Base-by-base conservation (phyloP, 2,113 vertebrate genomes). In the Grantiella picta region DNA sequence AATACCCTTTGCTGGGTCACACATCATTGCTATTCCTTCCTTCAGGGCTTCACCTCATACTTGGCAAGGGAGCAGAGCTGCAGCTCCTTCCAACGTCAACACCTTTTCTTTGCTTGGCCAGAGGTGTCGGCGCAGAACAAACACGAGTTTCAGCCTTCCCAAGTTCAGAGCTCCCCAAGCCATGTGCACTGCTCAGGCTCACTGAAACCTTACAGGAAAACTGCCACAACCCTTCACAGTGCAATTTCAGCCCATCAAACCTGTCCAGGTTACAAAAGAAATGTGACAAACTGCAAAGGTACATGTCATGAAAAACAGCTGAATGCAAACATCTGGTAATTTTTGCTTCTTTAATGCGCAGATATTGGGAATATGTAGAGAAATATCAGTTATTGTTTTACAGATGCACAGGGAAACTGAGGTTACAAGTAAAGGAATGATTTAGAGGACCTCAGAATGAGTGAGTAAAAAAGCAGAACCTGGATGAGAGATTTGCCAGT, bases 71-170 rank as follows among this genome's bases (percentile, higher is more conserved):
- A 87, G 50, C 45, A n/a, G 5, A 66, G 54, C 78, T 61, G 84
- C 53, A 69, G 77, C 61, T 94, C 69, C 50, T 92, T 97, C 89
- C 89, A 91, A 69, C 5, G 1, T 77, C 91, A 94, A 89, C 82
- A 87, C 84, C 78, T 90, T 72, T 36, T 42, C 86, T 65, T 35
- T 44, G 45, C 83, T 89, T 15, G 27, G 72, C 73, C 79, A 82
- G 65, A 91, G 69, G 56, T 71, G 61, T 53, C 18, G 6, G 77
- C 10, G 5, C 66, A 85, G 84, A 93, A 77, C 78, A 92, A 95
- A 73, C 50, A 73, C 0, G 0, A 92, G 38, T 60, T 59, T 35
- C 14, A 82, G 53, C 59, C 78, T 86, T 65, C 53, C 33, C 40
- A 59, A 76, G 7, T 36, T 66, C 86, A 70, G 45, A 85, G 61